These are phyloP conservation scores for Acromyrmex echinatior DNA, from an alignment of 1,140 invertebrate genomes.

Conservation along the genomic window DNA sequence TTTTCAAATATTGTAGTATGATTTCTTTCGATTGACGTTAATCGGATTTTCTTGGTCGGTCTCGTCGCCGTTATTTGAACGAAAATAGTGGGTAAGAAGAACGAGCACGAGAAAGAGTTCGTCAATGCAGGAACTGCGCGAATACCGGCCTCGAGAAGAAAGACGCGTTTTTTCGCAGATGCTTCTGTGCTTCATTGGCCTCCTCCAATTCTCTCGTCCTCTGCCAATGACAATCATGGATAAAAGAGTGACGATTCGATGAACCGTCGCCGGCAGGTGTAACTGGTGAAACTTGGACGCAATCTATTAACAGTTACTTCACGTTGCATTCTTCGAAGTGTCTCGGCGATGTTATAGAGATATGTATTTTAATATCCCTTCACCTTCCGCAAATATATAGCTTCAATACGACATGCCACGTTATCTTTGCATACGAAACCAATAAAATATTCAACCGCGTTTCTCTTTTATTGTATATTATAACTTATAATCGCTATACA, in stretches of 20 bases:
- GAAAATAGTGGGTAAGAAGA: constrained; percentile 35
- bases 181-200: constrained; percentile 52
- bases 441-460: constrained; percentile 24
- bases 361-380: background rate
- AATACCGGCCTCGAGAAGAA: constrained; percentile 18
- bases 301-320: constrained; percentile 64
- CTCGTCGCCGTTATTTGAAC: constrained; percentile 43
- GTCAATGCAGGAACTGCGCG: constrained; percentile 18
- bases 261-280: constrained; percentile 59
- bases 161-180: constrained; percentile 24
- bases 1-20: background rate
- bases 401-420: background rate
- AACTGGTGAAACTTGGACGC: constrained; percentile 62
- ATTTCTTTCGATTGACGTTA: constrained; percentile 34
- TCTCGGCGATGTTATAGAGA: background rate
- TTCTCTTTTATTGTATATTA: background rate
- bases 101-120: constrained; percentile 31
- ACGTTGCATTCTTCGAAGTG: constrained; percentile 8
- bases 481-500: constrained; percentile 29
- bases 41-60: constrained; percentile 44
- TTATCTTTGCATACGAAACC: constrained; percentile 10
- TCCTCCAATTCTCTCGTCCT: constrained; percentile 10
- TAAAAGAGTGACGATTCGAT: constrained; percentile 54
- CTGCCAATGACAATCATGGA: constrained; percentile 36
- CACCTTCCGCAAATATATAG: background rate